A percentile compares a stretch with the other conserved stretches of the same genome.
These are phyloP conservation scores for Neolamprologus sp. DNA, from an alignment of 2,113 vertebrate species.

Conservation along the genomic window DNA sequence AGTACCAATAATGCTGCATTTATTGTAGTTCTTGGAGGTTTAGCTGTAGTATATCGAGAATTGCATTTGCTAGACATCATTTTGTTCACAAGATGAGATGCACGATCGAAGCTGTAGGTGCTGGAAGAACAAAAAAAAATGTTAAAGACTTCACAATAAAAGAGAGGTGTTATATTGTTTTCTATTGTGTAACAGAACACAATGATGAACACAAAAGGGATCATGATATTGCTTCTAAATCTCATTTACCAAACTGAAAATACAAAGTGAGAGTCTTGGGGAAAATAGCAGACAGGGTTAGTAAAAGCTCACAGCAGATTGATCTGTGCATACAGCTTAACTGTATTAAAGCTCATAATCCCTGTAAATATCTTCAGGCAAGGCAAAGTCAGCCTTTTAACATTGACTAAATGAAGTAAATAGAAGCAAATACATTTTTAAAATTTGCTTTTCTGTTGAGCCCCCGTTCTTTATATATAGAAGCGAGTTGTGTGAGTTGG, in stretches of 20 bases:
- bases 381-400: conserved; percentile 70
- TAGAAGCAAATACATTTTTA: conserved; percentile 59
- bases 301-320: conserved; percentile 50
- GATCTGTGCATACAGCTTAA: conserved; percentile 58
- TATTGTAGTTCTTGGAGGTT: neutral
- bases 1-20: neutral
- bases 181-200: conserved; percentile 26
- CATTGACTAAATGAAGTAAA: conserved; percentile 69
- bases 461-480: conserved; percentile 43
- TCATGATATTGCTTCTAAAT: conserved; percentile 6
- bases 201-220: neutral
- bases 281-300: conserved; percentile 20
- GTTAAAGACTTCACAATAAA: neutral
- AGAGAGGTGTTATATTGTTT: conserved; percentile 27
- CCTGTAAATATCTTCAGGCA: conserved; percentile 72
- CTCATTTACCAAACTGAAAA: conserved; percentile 2
- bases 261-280: neutral
- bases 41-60: neutral
- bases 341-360: conserved; percentile 66
- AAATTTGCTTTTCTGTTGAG: conserved; percentile 41
- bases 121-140: conserved; percentile 11
- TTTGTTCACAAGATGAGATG: neutral
- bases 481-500: conserved; percentile 59
- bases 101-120: neutral
- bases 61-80: neutral